phyloP scores from a whole-genome alignment of 2,113 vertebrate species.

The Indicator maculatus region DNA sequence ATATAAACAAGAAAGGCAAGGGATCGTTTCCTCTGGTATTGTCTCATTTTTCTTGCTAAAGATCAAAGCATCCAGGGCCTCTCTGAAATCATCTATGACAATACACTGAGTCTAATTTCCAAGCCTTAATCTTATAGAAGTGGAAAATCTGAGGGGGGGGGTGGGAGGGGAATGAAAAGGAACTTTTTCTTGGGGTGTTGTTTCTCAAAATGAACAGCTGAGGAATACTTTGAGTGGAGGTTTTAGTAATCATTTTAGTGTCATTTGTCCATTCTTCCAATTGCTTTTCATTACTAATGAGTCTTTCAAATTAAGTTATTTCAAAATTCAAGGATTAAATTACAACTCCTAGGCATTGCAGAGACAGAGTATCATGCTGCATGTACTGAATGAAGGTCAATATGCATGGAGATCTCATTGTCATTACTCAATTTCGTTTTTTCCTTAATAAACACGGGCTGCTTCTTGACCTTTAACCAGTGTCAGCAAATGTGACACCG shows the following conservation, averaged over 20 bases:
- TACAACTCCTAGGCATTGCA: neutral
- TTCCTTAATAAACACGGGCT: neutral
- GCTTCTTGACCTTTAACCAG: neutral
- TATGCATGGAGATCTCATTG: neutral
- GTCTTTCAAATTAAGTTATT: neutral
- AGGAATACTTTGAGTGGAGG: neutral
- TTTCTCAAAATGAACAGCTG: neutral
- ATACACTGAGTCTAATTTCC: neutral
- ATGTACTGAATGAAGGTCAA: neutral
- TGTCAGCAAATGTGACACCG: neutral
- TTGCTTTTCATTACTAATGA: neutral
- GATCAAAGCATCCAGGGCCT: neutral
- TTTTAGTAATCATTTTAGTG: neutral
- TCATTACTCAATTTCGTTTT: neutral
- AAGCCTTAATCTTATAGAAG: neutral
- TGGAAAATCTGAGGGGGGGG: neutral
- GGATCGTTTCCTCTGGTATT: neutral
- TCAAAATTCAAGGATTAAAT: neutral
- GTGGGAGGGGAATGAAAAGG: neutral
- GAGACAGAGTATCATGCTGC: neutral
- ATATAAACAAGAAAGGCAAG: neutral
- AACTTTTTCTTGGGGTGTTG: neutral
- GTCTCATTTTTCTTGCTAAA: neutral
- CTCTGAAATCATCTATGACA: neutral
- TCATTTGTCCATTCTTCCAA: neutral